Evolutionary conservation across 2,797 vertebrate species (phyloP), one percentile per base, ranked within the genome.

Genomic region (Halcyon smyrnensis): DNA sequence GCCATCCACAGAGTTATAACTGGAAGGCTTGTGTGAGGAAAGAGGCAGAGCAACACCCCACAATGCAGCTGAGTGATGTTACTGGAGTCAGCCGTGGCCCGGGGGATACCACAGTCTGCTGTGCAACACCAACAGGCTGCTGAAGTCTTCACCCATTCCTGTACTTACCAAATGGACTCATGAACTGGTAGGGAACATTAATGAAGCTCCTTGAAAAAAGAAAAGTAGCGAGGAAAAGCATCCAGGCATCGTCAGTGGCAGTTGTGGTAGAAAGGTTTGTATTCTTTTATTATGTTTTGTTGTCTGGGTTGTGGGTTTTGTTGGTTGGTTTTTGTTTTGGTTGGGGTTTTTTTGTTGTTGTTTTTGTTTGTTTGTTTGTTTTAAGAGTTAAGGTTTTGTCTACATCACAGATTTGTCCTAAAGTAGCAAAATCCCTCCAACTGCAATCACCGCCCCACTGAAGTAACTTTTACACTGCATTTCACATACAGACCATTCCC

Each of bases 51-150:
- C 65, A 92, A 78, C 95, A 86, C 62, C 81, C 92, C 92, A 76
- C 43, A 11, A 67, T 0, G 12, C 79, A 80, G 63, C 91, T 93
- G 90, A 97, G 54, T 91, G 92, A 85, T 75, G 65, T 56, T 85
- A 73, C 88, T 95, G 95, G 93, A 88, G 77, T 67, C 91, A 65
- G n/a, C 18, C 5, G 23, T 28, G 73, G 91, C 96, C 94, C 89
- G 37, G n/a, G 77, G 77, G 95, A 15, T 41, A 86, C 7, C 87
- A 59, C 74, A 88, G 89, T 23, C 91, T 82, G 93, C 91, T 84
- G 77, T 14, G 7, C 87, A 88, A 53, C 12, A 23, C 1, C 13
- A 94, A 67, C 85, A 70, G 83, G 77, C 83, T 90, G 85, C 20
- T 25, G 37, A 70, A 89, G 70, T 8, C 83, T 73, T 69, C 88